phyloP scores from a whole-genome alignment of 1,140 invertebrate species.

The Rhyzopertha dominica region DNA sequence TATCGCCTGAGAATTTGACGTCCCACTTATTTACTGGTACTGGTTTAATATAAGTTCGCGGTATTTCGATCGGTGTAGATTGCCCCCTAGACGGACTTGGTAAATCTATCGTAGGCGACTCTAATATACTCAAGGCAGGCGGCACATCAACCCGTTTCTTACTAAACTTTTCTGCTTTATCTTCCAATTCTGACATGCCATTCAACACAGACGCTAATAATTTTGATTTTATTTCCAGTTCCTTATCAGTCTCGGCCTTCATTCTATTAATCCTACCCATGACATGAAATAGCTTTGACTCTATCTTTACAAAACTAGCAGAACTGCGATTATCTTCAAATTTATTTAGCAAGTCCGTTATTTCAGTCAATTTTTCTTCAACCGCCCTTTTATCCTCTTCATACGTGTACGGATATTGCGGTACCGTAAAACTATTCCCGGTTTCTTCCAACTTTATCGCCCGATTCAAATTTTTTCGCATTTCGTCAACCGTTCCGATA shows the following conservation, averaged over 20 bases:
- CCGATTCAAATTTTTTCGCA: background rate
- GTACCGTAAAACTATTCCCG: background rate
- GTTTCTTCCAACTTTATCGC: slow-evolving; percentile 1
- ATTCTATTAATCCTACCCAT: too few species aligned
- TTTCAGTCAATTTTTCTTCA: background rate
- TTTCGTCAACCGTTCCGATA: slow-evolving; percentile 4
- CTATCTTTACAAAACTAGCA: too few species aligned
- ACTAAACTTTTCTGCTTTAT: too few species aligned
- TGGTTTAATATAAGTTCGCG: background rate
- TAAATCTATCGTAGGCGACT: background rate
- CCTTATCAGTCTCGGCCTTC: too few species aligned
- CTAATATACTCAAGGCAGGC: background rate
- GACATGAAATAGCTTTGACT: too few species aligned
- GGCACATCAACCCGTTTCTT: too few species aligned
- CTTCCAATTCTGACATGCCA: too few species aligned
- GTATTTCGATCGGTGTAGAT: background rate
- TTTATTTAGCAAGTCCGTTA: background rate
- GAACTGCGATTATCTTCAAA: background rate
- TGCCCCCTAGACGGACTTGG: background rate
- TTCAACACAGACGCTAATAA: too few species aligned
- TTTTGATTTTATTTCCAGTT: too few species aligned
- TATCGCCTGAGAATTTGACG: slow-evolving; percentile 14
- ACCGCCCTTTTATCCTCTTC: slow-evolving; percentile 2
- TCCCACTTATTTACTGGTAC: slow-evolving; percentile 11
- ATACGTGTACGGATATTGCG: background rate